These are phyloP conservation scores for Eumeta japonica DNA, from an alignment of 1,140 invertebrate species.

Conservation along the genomic window DNA sequence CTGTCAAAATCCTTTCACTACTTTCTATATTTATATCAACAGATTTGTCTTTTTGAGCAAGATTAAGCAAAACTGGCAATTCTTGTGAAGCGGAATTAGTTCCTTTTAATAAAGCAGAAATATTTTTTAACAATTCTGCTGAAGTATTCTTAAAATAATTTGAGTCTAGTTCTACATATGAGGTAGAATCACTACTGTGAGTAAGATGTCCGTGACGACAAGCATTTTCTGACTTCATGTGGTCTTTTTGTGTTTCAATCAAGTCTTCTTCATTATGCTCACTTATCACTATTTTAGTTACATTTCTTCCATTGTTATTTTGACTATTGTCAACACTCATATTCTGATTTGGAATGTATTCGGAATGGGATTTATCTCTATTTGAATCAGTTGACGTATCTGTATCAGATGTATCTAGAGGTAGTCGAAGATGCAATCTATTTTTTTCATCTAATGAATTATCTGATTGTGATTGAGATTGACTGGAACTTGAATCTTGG, in stretches of 20 bases:
- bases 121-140: no score
- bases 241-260: slow-evolving; percentile 2
- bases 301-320: slow-evolving; percentile 2
- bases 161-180: slow-evolving; percentile 40
- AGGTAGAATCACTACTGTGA: slow-evolving; percentile 44
- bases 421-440: slow-evolving; percentile 37
- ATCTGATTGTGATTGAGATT: slow-evolving; percentile 33
- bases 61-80: no score
- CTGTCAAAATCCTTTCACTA: background rate
- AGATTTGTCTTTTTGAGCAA: background rate
- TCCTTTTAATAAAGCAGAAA: no score
- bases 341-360: slow-evolving; percentile 42
- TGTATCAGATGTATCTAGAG: slow-evolving; percentile 45
- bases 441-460: slow-evolving; percentile 50
- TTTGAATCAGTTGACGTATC: slow-evolving; percentile 45
- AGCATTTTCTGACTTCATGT: slow-evolving; percentile 8
- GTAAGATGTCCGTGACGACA: slow-evolving; percentile 15
- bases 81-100: no score
- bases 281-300: background rate
- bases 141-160: no score
- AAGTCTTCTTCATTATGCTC: background rate
- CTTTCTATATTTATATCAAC: background rate
- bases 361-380: slow-evolving; percentile 40
- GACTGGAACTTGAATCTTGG: no score
- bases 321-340: slow-evolving; percentile 11